These are phyloP conservation scores for Venturia canescens DNA, from an alignment of 1,140 invertebrate species.

Conservation along the genomic window DNA sequence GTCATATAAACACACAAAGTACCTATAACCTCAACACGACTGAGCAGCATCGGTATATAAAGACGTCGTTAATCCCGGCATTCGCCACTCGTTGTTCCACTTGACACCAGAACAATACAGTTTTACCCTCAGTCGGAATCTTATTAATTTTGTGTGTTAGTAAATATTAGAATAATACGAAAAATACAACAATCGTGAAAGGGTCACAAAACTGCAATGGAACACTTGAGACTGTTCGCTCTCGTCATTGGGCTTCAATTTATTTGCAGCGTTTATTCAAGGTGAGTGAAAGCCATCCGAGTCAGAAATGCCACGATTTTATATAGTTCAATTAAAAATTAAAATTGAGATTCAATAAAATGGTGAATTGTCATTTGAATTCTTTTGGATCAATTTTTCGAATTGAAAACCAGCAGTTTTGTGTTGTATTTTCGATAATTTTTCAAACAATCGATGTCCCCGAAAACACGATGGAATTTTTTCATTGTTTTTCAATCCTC, in stretches of 20 bases:
- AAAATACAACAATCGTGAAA: not conserved
- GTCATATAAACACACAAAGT: not conserved
- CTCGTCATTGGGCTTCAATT: slow-evolving; percentile 14
- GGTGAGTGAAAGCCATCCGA: slow-evolving; percentile 19
- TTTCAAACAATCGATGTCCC: too few species aligned
- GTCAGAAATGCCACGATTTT: not conserved
- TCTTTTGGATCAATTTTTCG: too few species aligned
- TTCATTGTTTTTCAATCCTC: too few species aligned
- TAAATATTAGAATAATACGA: too few species aligned
- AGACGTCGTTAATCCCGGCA: not conserved
- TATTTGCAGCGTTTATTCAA: slow-evolving; percentile 4
- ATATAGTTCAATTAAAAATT: not conserved
- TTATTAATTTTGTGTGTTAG: not conserved
- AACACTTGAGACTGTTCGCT: not conserved
- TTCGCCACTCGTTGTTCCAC: not conserved
- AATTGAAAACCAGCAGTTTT: too few species aligned
- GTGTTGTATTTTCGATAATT: too few species aligned
- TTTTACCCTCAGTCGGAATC: not conserved
- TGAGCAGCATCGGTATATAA: not conserved
- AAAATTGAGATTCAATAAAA: too few species aligned
- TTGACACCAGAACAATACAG: not conserved
- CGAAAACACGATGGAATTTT: too few species aligned
- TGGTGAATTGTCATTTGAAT: too few species aligned
- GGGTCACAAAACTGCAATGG: not conserved
- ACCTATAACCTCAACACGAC: too few species aligned